Base-by-base conservation (phyloP, 2,888 invertebrate genomes). In the Heliothis peltigera region DNA sequence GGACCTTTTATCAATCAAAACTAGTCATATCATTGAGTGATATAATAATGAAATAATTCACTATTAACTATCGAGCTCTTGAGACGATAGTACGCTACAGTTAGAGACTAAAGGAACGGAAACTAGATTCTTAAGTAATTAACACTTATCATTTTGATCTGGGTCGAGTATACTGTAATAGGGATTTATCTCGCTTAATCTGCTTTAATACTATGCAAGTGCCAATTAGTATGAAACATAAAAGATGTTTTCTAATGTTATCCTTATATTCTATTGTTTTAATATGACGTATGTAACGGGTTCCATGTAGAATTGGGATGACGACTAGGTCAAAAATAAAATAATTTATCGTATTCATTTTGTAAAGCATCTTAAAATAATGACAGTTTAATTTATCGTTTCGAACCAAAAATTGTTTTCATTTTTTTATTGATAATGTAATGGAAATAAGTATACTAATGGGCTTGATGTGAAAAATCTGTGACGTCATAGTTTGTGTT, bases 1-100 rank as follows among this genome's bases (percentile, higher is more conserved):
- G 39, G n/a, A 39, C 39, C n/a, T 39, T 39, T 39, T 39, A 39
- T 39, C 39, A 39, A 39, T n/a, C 39, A n/a, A 39, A 39, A 39
- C 39, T 39, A 39, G 39, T 39, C 39, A 15, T 35, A 35, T 35
- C 35, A 10, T 12, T n/a, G 39, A 39, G 39, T 39, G 39, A 39
- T 4, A 39, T 39, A 39, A 35, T 35, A 35, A 39, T 39, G 39
- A n/a, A 39, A 39, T 39, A 39, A 39, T 39, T 39, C 39, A 39
- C n/a, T 39, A n/a, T 39, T n/a, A n/a, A n/a, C 1, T n/a, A 39
- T 39, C 15, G n/a, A 39, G 39, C 39, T 39, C 39, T n/a, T n/a
- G 5, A 39, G 4, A 39, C 15, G 12, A 12, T 32, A 8, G 1
- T 12, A n/a, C 6, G n/a, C 15, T n/a, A n/a, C 4, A 39, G 39